Percentiles rank a stretch among this genome's conserved stretches.
Evolutionary conservation across 2,113 vertebrate species (phyloP).

Genomic region (Bettongia penicillata): DNA sequence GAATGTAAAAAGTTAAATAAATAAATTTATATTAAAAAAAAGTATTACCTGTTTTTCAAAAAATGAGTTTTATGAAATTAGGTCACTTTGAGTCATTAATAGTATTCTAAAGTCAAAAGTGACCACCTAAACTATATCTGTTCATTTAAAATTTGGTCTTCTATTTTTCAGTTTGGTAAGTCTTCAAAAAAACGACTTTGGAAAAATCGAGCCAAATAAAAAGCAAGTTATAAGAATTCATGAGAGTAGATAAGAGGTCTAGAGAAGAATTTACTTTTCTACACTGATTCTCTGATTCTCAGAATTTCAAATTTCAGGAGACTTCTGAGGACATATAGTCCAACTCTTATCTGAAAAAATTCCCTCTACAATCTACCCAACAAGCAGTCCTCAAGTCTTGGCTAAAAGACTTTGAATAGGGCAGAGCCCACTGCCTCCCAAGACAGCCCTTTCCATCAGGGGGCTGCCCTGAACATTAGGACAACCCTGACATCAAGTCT

Average conservation of each 20-base stretch:
- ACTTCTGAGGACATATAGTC: neutral
- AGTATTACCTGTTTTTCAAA: neutral
- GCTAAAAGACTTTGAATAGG: neutral
- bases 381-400: neutral
- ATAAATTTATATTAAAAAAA: too few species aligned
- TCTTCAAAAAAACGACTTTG: neutral
- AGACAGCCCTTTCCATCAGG: neutral
- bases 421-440: neutral
- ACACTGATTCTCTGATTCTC: neutral
- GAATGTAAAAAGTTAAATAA: too few species aligned
- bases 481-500: neutral
- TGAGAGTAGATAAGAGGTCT: neutral
- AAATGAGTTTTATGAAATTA: neutral
- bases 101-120: slow-evolving; percentile 18
- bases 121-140: neutral
- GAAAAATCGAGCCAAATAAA: slow-evolving; percentile 21
- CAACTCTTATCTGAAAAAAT: neutral
- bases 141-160: slow-evolving; percentile 43
- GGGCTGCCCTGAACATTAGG: neutral
- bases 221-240: neutral
- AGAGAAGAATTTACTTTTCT: neutral
- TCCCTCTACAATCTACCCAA: neutral
- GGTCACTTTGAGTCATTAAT: slow-evolving; percentile 26
- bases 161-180: slow-evolving; percentile 11
- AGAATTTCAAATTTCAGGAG: neutral